Conservation (phyloP, 2,888 invertebrate genomes). For the Himalopsyche anomala region DNA sequence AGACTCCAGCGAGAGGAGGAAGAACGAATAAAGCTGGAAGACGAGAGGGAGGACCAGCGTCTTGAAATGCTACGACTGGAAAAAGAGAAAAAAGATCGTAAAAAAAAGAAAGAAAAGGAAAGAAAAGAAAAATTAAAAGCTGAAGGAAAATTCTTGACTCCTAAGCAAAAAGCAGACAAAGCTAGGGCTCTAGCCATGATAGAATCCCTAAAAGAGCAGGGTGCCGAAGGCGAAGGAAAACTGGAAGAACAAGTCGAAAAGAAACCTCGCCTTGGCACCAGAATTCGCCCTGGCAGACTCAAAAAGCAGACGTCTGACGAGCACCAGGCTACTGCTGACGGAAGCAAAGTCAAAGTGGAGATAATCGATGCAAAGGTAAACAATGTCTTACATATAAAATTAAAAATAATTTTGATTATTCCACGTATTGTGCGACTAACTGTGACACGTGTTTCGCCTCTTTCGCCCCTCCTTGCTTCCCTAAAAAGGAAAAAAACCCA, state of each 20-base stretch:
- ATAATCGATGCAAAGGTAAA: conserved; percentile 75
- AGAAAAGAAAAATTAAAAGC: conserved; percentile 94
- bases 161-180: conserved; percentile 94
- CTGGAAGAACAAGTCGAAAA: conserved; percentile 76
- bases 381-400: too few species aligned
- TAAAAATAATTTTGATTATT: too few species aligned
- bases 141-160: conserved; percentile 96
- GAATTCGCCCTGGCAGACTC: conserved; percentile 83
- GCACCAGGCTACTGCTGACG: conserved; percentile 74
- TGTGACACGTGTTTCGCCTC: too few species aligned
- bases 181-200: conserved; percentile 92
- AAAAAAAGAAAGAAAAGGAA: conserved; percentile 95
- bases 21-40: conserved; percentile 84
- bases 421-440: too few species aligned
- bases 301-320: conserved; percentile 81
- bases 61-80: conserved; percentile 87
- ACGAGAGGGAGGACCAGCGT: conserved; percentile 84
- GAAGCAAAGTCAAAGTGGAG: conserved; percentile 75
- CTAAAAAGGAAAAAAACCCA: too few species aligned
- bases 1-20: conserved; percentile 84
- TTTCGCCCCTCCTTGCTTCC: too few species aligned
- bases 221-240: conserved; percentile 84
- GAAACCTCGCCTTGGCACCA: conserved; percentile 82
- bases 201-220: conserved; percentile 92
- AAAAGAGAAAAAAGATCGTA: conserved; percentile 91